Conservation (phyloP, 2,113 vertebrate species). For the Cryptoleucopteryx plumbea region DNA sequence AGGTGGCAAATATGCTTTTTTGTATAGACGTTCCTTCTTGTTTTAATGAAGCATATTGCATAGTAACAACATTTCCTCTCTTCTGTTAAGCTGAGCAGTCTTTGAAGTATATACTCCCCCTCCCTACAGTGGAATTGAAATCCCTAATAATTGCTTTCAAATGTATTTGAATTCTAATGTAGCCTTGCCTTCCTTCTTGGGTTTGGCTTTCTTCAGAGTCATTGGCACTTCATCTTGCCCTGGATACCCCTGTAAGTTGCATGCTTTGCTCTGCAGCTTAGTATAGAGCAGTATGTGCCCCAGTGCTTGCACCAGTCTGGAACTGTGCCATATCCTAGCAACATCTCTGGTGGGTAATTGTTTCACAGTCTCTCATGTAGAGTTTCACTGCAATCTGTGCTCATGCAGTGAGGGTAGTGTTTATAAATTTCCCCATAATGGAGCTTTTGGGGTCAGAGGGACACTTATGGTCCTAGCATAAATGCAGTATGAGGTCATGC, state of each 20-base stretch:
- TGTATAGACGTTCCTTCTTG: neutral
- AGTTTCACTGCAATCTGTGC: neutral
- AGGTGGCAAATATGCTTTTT: neutral
- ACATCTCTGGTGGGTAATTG: neutral
- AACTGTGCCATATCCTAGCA: neutral
- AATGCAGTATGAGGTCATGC: neutral
- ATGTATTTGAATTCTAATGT: neutral
- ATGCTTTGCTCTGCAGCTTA: neutral
- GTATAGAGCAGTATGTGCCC: neutral
- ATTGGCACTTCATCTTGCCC: neutral
- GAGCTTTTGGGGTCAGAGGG: neutral
- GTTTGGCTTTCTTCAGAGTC: neutral
- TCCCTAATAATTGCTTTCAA: neutral
- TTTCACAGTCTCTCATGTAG: neutral
- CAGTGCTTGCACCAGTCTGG: neutral
- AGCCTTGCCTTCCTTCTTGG: neutral
- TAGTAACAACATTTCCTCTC: neutral
- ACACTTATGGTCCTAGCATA: neutral
- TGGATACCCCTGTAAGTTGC: neutral
- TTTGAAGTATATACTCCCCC: neutral
- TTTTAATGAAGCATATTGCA: neutral
- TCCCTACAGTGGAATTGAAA: neutral
- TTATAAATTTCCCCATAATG: neutral
- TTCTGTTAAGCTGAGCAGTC: neutral
- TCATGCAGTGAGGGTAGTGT: neutral